Percentiles rank a stretch among this genome's conserved stretches.
Conservation (phyloP, 2,113 vertebrate species). For the Naja naja region DNA sequence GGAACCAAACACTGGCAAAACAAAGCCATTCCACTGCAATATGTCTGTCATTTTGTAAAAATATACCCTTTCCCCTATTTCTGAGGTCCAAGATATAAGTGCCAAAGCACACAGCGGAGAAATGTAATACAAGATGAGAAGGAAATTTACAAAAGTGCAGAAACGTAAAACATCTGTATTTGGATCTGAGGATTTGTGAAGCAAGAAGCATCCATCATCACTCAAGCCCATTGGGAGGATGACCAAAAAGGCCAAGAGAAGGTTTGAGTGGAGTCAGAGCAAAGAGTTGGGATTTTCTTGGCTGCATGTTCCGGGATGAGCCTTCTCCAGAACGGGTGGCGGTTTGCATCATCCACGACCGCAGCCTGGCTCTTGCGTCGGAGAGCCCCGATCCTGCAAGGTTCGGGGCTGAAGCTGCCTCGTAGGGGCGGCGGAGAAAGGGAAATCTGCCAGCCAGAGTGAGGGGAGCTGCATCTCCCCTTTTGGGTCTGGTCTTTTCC, state of each 20-base stretch:
- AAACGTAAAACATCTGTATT: background rate
- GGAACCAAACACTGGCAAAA: background rate
- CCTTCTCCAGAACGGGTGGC: too few species aligned
- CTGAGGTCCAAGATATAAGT: background rate
- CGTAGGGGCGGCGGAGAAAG: too few species aligned
- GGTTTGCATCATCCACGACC: too few species aligned
- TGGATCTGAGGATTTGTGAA: background rate
- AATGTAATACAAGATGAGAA: background rate
- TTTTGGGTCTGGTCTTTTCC: too few species aligned
- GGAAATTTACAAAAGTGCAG: background rate
- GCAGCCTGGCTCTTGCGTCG: too few species aligned
- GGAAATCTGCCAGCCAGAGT: too few species aligned
- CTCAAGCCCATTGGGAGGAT: background rate
- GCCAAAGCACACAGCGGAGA: background rate
- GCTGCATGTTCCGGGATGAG: background rate
- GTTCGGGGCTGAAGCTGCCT: too few species aligned
- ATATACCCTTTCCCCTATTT: background rate
- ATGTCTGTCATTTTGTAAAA: background rate
- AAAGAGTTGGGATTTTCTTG: background rate
- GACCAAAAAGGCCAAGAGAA: background rate
- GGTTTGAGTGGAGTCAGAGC: background rate
- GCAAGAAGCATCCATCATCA: background rate
- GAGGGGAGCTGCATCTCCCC: too few species aligned
- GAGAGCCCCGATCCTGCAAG: too few species aligned
- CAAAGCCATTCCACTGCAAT: background rate